Evolutionary conservation across 2,888 invertebrate species (phyloP), one percentile per base, ranked within the genome.

Genomic region (Agrilus mali): DNA sequence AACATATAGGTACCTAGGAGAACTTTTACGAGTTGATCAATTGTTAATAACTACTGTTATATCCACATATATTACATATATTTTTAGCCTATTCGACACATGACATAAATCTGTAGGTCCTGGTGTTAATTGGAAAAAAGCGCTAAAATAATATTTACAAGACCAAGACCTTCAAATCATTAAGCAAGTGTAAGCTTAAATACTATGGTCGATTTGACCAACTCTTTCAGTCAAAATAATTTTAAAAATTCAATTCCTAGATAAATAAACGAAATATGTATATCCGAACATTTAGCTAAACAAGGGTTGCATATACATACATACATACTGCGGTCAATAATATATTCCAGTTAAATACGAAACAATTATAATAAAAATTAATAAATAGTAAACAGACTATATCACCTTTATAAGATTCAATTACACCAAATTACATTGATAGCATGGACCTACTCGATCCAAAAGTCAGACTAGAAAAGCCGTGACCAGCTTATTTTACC

Each of bases 1-100:
- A 61, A 60, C 59, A 59, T 55, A 59, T 57, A 57, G 56, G 53
- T 53, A 56, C 48, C 50, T 47, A 38, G 51, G 53, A 52, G 47
- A 47, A 48, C 42, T 47, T 53, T 51, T 54, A 50, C 51, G 52
- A 51, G 52, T 51, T 47, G 50, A 50, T 53, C 54, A 51, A 52
- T 49, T 50, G 45, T 54, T 55, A 56, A 57, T 57, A 60, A 60
- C 62, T 65, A 64, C 60, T 58, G 59, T 61, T 47, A 64, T 66
- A 66, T 66, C 66, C 65, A 66, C 66, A 65, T 65, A 65, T 64
- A 60, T 60, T 66, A 66, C 65, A 66, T 61, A 60, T 63, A 58
- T 60, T 60, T 62, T 61, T 60, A 62, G 61, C 60, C 62, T 61
- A 59, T 56, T 54, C 58, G 56, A 59, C 56, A 58, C 54, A 53